Percentiles rank a stretch among this genome's conserved stretches.
Conservation (phyloP, 2,797 vertebrate genomes). For the Orientallactaga sibirica region DNA sequence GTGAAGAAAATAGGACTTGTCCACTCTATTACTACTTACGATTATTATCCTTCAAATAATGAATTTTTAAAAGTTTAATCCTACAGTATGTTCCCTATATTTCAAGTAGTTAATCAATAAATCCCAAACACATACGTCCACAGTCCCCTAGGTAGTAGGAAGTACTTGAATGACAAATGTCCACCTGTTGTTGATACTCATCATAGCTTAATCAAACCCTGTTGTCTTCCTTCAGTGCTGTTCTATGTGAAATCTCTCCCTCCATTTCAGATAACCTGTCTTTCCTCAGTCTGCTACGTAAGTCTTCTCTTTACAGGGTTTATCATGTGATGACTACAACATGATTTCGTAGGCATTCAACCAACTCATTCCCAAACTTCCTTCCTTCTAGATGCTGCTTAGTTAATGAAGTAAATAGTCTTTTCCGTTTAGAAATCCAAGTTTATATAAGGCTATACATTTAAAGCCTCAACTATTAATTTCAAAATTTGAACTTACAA, state of each 20-base stretch:
- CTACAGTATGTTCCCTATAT: neutral
- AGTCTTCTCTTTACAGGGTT: neutral
- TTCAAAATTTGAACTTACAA: conserved; percentile 10
- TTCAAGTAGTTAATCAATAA: conserved; percentile 33
- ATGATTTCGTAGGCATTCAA: neutral
- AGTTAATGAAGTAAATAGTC: neutral
- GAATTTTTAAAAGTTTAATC: neutral
- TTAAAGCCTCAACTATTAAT: conserved; percentile 15
- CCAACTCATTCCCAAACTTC: neutral
- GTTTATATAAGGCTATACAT: neutral
- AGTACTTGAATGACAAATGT: neutral
- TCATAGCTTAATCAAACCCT: neutral
- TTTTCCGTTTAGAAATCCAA: conserved; percentile 26
- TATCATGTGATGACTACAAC: neutral
- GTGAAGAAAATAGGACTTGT: neutral
- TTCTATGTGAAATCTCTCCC: neutral
- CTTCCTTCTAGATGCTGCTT: neutral
- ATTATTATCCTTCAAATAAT: conserved; percentile 48
- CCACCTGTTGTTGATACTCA: neutral
- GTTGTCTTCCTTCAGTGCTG: neutral
- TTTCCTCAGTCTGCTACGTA: neutral
- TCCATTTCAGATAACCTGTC: neutral
- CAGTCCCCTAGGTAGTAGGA: neutral
- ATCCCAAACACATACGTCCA: neutral
- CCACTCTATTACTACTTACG: neutral